Evolutionary conservation across 92 coral and sea anemone genomes (phyloP).

Genomic region (Chrysogorgia sp.): DNA sequence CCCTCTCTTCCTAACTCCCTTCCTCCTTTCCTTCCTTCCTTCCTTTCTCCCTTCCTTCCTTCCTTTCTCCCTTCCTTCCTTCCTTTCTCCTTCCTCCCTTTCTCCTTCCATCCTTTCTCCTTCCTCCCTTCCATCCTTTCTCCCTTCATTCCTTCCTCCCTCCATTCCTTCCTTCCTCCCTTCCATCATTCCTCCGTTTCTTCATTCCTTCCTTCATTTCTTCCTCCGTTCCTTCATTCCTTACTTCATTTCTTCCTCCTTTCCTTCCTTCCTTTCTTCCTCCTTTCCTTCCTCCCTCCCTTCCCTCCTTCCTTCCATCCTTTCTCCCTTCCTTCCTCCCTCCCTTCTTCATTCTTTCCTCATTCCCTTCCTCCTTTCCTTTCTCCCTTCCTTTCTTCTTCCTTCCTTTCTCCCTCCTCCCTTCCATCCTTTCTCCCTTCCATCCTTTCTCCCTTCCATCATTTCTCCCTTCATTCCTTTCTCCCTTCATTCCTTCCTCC

Average conservation of each 20-base stretch:
- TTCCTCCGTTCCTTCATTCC: not conserved
- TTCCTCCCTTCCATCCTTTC: no score
- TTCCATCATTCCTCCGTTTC: not conserved
- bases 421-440: not conserved
- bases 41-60: not conserved
- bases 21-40: not conserved
- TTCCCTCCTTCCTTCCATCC: not conserved
- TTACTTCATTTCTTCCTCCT: not conserved
- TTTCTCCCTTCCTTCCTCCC: not conserved
- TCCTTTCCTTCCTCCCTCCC: not conserved
- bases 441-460: no score
- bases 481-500: no score
- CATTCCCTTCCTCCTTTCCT: not conserved
- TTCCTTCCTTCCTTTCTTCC: not conserved
- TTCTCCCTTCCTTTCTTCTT: no score
- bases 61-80: not conserved
- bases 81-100: not conserved
- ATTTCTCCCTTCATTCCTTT: no score
- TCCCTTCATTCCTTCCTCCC: not conserved
- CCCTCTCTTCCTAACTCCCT: not conserved
- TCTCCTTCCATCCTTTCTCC: no score
- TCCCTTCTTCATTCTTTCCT: not conserved
- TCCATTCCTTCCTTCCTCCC: not conserved
- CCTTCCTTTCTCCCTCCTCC: not conserved
- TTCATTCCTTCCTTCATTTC: not conserved